Evolutionary conservation across 2,888 invertebrate genomes (phyloP).

Genomic region (Bellardia pandia): DNA sequence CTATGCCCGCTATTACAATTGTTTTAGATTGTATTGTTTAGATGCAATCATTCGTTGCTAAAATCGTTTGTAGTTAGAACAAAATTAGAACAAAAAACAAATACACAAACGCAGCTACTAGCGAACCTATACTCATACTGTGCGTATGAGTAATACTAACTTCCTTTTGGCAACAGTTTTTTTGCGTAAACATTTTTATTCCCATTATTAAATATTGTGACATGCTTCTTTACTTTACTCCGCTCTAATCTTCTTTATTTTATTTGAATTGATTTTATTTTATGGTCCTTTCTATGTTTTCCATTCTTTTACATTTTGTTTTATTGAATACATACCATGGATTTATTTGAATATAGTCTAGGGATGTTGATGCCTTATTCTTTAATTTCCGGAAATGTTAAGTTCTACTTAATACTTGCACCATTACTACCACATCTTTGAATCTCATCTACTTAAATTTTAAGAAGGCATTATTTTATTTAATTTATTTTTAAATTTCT

Average conservation of each 20-base stretch:
- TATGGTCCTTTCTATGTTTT: neutral
- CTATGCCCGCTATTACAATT: constrained; percentile 43
- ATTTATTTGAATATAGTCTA: constrained; percentile 31
- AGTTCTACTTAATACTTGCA: neutral
- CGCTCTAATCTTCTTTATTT: neutral
- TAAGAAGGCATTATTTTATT: constrained; percentile 9
- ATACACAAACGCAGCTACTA: neutral
- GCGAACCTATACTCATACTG: constrained; percentile 3
- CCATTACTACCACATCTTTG: neutral
- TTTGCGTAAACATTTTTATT: neutral
- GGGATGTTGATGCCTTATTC: constrained; percentile 29
- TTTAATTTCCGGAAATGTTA: constrained; percentile 47
- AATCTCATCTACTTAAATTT: neutral
- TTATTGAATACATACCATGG: constrained; percentile 46
- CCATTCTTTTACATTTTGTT: neutral
- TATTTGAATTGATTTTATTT: neutral
- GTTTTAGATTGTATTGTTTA: constrained; percentile 52
- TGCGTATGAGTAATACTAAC: constrained; percentile 28
- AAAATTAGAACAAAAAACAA: neutral
- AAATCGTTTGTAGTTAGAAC: constrained; percentile 15
- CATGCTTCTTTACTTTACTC: neutral
- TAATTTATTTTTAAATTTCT: constrained; percentile 48
- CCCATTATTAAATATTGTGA: constrained; percentile 5
- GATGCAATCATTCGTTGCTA: constrained; percentile 57
- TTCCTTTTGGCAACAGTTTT: constrained; percentile 2